Evolutionary conservation across 2,113 vertebrate genomes (phyloP).

Genomic region (Anolis sagrei): DNA sequence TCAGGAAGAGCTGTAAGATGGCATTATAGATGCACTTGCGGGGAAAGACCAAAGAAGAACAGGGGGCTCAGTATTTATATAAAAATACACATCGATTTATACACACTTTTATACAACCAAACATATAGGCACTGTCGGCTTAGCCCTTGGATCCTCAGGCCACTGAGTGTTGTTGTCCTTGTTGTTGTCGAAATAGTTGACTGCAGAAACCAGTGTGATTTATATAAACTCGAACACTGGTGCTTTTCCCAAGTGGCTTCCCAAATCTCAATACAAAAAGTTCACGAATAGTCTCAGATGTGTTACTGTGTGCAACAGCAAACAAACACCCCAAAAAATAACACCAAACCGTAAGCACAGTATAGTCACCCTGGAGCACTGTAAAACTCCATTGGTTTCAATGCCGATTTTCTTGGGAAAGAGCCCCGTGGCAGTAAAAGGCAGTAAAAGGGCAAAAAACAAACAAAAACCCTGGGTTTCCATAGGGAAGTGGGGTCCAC

Average conservation of each 20-base stretch:
- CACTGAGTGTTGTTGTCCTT: neutral
- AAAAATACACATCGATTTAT: conserved; percentile 40
- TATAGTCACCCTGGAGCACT: neutral
- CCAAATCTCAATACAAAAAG: neutral
- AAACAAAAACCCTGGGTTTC: neutral
- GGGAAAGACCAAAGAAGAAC: neutral
- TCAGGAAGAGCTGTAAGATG: neutral
- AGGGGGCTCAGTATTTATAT: conserved; percentile 15
- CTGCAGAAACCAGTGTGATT: neutral
- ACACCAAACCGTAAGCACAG: neutral
- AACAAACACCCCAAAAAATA: too few species aligned
- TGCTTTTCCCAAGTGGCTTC: neutral
- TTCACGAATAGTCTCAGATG: neutral
- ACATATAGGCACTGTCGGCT: conserved; percentile 18
- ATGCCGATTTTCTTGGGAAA: too few species aligned
- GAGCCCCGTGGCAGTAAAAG: too few species aligned
- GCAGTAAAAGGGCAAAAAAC: neutral
- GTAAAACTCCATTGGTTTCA: neutral
- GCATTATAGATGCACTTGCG: conserved; percentile 4
- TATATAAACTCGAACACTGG: neutral
- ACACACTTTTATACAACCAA: conserved; percentile 41
- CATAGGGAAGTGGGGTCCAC: too few species aligned
- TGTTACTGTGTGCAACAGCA: neutral
- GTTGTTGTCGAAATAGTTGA: neutral
- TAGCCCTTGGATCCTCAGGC: neutral